A percentile compares a stretch with the other conserved stretches of the same genome.
Conservation (phyloP, 1,140 invertebrate genomes). For the Brachionus koreanus region DNA sequence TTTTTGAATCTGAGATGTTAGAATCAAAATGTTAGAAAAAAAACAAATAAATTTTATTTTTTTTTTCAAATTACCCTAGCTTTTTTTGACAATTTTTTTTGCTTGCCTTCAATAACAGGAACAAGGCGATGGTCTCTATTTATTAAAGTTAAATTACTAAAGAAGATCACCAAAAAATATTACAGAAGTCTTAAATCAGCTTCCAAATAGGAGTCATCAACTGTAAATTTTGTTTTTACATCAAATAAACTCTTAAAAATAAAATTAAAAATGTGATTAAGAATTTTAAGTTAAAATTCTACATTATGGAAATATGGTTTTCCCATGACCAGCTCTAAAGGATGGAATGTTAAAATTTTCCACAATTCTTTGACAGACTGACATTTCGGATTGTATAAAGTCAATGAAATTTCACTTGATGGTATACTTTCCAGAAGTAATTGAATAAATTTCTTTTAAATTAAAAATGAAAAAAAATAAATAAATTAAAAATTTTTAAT, state of each 20-base stretch:
- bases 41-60: neutral
- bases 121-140: neutral
- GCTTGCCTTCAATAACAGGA: neutral
- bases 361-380: slow-evolving; percentile 25
- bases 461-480: neutral
- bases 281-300: neutral
- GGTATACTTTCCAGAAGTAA: slow-evolving; percentile 31
- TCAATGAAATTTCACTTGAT: slow-evolving; percentile 16
- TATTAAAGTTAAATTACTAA: neutral
- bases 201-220: neutral
- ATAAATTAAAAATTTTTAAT: too few relatives aligned
- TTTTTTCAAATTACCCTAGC: neutral
- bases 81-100: slow-evolving; percentile 27
- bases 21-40: neutral
- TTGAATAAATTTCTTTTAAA: slow-evolving; percentile 33
- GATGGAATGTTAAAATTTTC: slow-evolving; percentile 42
- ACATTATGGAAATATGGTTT: slow-evolving; percentile 39
- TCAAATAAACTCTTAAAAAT: slow-evolving; percentile 32
- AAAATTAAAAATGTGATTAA: neutral
- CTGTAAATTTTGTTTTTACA: slow-evolving; percentile 41
- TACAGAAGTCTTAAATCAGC: neutral
- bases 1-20: slow-evolving; percentile 19
- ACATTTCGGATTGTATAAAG: slow-evolving; percentile 22
- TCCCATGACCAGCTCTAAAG: slow-evolving; percentile 22
- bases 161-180: neutral